Conservation (phyloP, 2,888 invertebrate species). For the Cephonodes hylas region DNA sequence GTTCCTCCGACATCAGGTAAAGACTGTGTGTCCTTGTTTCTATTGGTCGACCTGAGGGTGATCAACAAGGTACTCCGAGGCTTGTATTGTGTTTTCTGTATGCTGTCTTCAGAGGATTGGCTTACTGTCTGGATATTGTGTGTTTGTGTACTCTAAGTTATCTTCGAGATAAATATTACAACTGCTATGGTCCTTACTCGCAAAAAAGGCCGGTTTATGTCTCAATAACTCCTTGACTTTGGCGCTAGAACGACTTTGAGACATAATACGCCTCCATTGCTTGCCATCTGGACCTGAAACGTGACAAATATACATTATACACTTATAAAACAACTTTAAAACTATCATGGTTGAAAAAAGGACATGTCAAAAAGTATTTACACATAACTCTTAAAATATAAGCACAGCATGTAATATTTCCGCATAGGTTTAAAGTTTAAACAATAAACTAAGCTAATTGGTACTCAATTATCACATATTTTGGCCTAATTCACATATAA, state of each 20-base stretch:
- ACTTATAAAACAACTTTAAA: conserved; percentile 27
- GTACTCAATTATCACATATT: conserved; percentile 32
- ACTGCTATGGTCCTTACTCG: conserved; percentile 34
- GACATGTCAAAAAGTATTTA: neutral
- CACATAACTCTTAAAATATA: neutral
- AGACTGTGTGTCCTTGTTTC: conserved; percentile 44
- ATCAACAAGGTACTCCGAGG: conserved; percentile 33
- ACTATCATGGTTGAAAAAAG: conserved; percentile 45
- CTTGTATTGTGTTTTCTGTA: conserved; percentile 21
- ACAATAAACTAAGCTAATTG: conserved; percentile 19
- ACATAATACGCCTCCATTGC: conserved; percentile 44
- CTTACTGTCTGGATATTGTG: conserved; percentile 26
- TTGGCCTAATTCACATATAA: conserved; percentile 48
- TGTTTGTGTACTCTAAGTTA: conserved; percentile 21
- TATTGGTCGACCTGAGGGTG: conserved; percentile 43
- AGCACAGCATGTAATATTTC: neutral
- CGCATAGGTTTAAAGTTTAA: neutral
- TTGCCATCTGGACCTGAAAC: conserved; percentile 65
- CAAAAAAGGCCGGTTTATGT: conserved; percentile 24
- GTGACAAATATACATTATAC: conserved; percentile 38
- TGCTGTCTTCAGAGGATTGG: conserved; percentile 20
- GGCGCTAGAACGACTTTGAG: conserved; percentile 43
- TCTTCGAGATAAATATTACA: conserved; percentile 37
- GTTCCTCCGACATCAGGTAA: conserved; percentile 77
- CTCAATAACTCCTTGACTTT: conserved; percentile 42